Percentiles rank a stretch among this genome's conserved stretches.
These are phyloP conservation scores for Theonella swinhoei DNA, from an alignment of 37 sponge, comb jelly and placozoan genomes.

Conservation along the genomic window DNA sequence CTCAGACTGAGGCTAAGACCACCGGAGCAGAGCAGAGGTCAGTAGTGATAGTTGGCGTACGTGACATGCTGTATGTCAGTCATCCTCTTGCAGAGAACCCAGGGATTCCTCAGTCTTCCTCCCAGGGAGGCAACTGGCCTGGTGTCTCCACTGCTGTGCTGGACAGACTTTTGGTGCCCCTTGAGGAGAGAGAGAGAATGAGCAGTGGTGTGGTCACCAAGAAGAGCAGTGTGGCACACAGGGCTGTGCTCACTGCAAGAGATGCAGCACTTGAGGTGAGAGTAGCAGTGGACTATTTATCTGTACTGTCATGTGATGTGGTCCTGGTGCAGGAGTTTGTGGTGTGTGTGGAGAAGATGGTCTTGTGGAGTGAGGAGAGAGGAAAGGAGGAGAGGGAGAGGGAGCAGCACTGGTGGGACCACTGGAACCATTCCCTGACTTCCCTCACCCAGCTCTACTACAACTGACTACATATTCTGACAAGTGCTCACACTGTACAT, in stretches of 20 bases:
- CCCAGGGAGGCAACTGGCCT: background rate
- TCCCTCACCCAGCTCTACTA: background rate
- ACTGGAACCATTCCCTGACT: conserved; percentile 19
- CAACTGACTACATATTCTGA: background rate
- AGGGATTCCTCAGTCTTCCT: too few species aligned
- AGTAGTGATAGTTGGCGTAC: too few species aligned
- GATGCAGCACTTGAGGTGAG: conserved; percentile 45
- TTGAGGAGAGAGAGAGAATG: background rate
- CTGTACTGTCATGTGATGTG: background rate
- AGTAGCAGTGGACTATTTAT: background rate
- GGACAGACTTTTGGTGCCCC: background rate
- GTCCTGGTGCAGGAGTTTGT: conserved; percentile 13
- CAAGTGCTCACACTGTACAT: background rate
- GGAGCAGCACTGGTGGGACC: conserved; percentile 36
- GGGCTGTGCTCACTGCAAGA: conserved; percentile 36
- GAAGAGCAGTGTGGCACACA: conserved; percentile 23
- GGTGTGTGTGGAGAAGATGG: conserved; percentile 7
- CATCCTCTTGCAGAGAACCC: too few species aligned
- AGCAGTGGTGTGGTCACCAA: background rate
- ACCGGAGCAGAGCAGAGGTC: background rate
- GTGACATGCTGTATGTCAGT: too few species aligned
- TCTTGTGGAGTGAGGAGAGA: conserved; percentile 31
- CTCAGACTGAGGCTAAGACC: background rate
- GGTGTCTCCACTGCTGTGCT: background rate
- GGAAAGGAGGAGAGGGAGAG: conserved; percentile 36